These are phyloP conservation scores for Anastrepha obliqua DNA, from an alignment of 1,140 invertebrate species.

Conservation along the genomic window DNA sequence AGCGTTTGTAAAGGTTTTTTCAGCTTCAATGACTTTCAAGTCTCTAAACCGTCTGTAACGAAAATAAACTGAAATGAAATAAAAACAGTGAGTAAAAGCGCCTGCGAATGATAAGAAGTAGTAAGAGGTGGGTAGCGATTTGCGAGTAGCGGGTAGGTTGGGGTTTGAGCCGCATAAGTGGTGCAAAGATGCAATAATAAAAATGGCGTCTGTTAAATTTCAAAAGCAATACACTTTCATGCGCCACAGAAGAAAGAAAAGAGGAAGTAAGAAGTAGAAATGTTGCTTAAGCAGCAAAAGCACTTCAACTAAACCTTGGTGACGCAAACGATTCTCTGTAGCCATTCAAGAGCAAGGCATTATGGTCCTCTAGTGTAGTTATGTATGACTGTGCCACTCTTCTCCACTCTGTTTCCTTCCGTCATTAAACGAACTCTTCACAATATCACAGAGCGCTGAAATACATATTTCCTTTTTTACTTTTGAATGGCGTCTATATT, in stretches of 20 bases:
- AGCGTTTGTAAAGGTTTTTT: constrained; percentile 10
- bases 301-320: constrained; percentile 27
- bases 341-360: neutral
- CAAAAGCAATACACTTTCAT: constrained; percentile 27
- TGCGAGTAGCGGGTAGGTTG: neutral
- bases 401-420: neutral
- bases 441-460: neutral
- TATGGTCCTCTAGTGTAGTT: neutral
- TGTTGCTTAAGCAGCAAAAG: neutral
- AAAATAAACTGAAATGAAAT: constrained; percentile 22
- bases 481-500: constrained; percentile 30
- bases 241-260: neutral
- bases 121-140: neutral
- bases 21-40: neutral
- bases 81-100: constrained; percentile 3
- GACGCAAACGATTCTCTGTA: neutral
- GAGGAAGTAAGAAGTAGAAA: constrained; percentile 3
- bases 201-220: constrained; percentile 30
- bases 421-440: neutral
- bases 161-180: neutral
- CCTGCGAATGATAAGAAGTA: neutral
- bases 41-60: neutral
- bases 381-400: neutral
- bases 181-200: constrained; percentile 16
- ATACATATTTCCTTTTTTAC: neutral